A percentile compares a stretch with the other conserved stretches of the same genome.
These are phyloP conservation scores for Eriocheir sinensis DNA, from an alignment of 1,140 invertebrate species.

Conservation along the genomic window DNA sequence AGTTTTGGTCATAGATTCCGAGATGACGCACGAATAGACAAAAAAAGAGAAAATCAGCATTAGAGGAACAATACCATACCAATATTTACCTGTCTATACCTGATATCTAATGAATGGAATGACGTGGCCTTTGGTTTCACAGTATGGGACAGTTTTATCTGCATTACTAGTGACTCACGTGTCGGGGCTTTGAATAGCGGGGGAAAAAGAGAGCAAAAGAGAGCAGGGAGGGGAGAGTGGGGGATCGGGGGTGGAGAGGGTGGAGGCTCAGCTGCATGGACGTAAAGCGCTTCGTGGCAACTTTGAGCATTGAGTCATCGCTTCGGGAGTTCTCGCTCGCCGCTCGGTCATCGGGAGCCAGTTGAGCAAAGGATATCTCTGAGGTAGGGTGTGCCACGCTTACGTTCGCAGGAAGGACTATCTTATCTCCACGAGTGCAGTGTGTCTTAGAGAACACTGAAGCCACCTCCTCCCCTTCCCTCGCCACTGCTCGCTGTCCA, in stretches of 20 bases:
- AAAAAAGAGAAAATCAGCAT: too few relatives aligned
- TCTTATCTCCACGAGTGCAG: neutral
- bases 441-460: slow-evolving; percentile 5
- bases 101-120: neutral
- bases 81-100: too few relatives aligned
- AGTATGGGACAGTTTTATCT: neutral
- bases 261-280: neutral
- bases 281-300: neutral
- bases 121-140: neutral
- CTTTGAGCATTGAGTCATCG: neutral
- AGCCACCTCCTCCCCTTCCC: neutral
- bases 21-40: too few relatives aligned
- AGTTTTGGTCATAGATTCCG: neutral
- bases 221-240: too few relatives aligned
- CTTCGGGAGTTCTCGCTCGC: neutral
- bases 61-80: too few relatives aligned
- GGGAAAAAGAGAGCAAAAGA: neutral
- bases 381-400: slow-evolving; percentile 9
- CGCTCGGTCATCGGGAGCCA: neutral
- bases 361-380: neutral
- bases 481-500: neutral
- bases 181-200: neutral
- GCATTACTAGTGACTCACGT: neutral
- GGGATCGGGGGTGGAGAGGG: too few relatives aligned
- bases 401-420: neutral